Conservation (phyloP, 1,140 invertebrate genomes). For the Propsilocerus akamusi region DNA sequence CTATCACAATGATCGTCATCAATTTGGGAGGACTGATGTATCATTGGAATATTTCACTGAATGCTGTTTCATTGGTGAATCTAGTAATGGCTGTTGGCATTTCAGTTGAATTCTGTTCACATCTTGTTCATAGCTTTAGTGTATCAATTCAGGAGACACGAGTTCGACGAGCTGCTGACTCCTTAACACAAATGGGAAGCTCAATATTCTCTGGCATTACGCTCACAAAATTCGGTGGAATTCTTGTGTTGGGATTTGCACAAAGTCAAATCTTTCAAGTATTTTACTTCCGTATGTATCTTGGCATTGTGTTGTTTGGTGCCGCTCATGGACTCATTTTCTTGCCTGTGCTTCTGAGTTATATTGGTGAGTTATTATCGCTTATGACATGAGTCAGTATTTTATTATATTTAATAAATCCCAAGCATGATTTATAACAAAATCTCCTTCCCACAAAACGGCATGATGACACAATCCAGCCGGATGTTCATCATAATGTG, state of each 20-base stretch:
- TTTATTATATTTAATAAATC: conserved; percentile 7
- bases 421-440: not conserved
- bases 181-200: conserved; percentile 87
- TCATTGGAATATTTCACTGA: conserved; percentile 87
- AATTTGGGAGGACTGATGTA: conserved; percentile 94
- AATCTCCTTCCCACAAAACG: not conserved
- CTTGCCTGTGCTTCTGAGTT: conserved; percentile 87
- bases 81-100: conserved; percentile 98
- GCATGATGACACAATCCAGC: no score
- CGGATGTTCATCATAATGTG: no score
- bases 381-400: conserved; percentile 3
- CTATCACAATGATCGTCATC: conserved; percentile 85
- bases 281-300: conserved; percentile 97
- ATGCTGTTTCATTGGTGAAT: conserved; percentile 95
- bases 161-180: conserved; percentile 58
- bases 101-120: conserved; percentile 96
- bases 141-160: conserved; percentile 52
- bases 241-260: conserved; percentile 85
- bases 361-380: conserved; percentile 66
- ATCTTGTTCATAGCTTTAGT: conserved; percentile 85
- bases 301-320: conserved; percentile 89
- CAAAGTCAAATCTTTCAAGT: conserved; percentile 95
- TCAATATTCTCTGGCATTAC: conserved; percentile 96
- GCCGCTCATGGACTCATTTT: conserved; percentile 94
- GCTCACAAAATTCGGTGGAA: conserved; percentile 90